Base-by-base conservation (phyloP, 2,888 invertebrate species). In the Cactoblastis cactorum region DNA sequence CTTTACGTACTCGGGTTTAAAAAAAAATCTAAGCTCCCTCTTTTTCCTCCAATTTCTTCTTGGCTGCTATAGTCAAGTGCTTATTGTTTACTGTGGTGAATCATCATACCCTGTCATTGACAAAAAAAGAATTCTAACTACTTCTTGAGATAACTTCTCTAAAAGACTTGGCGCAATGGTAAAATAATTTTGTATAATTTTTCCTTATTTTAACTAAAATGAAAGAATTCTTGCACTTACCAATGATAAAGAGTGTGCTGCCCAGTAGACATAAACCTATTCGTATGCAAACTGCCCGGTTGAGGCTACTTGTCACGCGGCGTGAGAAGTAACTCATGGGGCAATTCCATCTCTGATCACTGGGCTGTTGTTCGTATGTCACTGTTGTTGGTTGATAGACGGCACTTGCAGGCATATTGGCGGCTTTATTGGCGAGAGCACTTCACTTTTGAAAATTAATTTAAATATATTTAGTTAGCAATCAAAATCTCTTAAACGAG, bases 361-460 rank as follows among this genome's bases (percentile, higher is more conserved):
- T 77, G n/a, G 89, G 88, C 63, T 90, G 90, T 61, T 91, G 91
- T 76, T 94, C 94, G 74, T 94, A 94, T 50, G 94, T 94, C 59
- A 94, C 94, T 60, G 95, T 95, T 55, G 95, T 95, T 12, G 95
- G 94, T 77, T 94, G 94, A 82, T 95, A 95, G 45, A 95, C 94
- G 54, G 94, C 94, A 74, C 93, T 93, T 51, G 92, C 91, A 61
- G 93, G 93, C 93, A 94, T 93, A 75, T 80, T 91, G 65, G 62
- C 52, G 51, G 47, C 55, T 56, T 59, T 52, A 57, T 14, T 41
- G 70, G 57, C 50, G 48, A 52, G 57, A 55, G 50, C 53, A 63
- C 54, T 64, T 59, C 57, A 63, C 62, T 56, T n/a, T 60, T 45
- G 22, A 57, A 58, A 64, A 69, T 61, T 59, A 61, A 62, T 53